These are phyloP conservation scores for Gallinago paraguaiae DNA, from an alignment of 2,113 vertebrate genomes.

Conservation along the genomic window DNA sequence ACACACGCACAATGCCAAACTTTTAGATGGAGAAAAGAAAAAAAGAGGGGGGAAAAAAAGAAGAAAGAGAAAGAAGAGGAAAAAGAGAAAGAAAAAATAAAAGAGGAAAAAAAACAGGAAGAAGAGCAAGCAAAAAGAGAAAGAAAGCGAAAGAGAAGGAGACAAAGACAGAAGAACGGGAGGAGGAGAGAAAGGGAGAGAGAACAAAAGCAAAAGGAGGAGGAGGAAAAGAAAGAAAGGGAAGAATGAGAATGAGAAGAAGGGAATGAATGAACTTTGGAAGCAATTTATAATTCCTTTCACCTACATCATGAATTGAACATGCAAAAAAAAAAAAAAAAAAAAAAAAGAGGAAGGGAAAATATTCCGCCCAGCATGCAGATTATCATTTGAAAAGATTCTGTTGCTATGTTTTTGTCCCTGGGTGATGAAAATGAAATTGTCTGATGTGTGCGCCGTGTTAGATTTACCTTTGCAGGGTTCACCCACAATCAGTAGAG, in stretches of 20 bases:
- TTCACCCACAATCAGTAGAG: slow-evolving; percentile 77
- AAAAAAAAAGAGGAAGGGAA: slow-evolving; percentile 30
- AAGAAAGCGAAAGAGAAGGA: background rate
- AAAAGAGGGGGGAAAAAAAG: background rate
- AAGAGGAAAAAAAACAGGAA: background rate
- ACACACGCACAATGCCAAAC: background rate
- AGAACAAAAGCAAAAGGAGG: slow-evolving; percentile 32
- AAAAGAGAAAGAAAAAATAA: fast-evolving
- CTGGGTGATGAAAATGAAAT: slow-evolving; percentile 87
- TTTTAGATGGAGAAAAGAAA: background rate
- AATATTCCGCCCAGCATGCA: slow-evolving; percentile 74
- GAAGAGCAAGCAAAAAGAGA: background rate
- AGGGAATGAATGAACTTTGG: slow-evolving; percentile 52
- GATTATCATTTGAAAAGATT: slow-evolving; percentile 86
- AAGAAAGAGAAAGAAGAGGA: background rate
- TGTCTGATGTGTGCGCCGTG: slow-evolving; percentile 80
- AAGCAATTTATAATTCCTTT: slow-evolving; percentile 59
- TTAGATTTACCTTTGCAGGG: slow-evolving; percentile 82
- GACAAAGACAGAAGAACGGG: background rate
- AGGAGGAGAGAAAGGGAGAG: background rate
- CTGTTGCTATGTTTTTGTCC: slow-evolving; percentile 78
- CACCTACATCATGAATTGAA: slow-evolving; percentile 53
- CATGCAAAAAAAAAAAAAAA: background rate
- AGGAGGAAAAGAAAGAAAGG: background rate
- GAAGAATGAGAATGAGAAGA: background rate